Evolutionary conservation across 2,888 invertebrate species (phyloP).

Genomic region (Diachrysia chrysitis): DNA sequence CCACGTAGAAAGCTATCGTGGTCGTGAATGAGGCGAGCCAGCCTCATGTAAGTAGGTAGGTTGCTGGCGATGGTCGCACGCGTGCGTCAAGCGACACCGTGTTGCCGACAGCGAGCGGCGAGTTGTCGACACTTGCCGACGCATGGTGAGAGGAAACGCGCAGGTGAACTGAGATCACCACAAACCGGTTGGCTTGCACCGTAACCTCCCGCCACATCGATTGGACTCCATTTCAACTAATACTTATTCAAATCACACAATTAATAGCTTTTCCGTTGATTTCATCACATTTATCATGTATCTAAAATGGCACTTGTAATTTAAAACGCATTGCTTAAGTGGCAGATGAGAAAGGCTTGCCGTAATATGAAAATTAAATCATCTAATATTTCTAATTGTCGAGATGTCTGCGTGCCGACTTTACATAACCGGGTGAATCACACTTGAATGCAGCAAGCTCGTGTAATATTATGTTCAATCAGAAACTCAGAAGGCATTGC

Average conservation of each 20-base stretch:
- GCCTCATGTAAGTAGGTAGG: conserved; percentile 60
- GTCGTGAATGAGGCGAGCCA: conserved; percentile 76
- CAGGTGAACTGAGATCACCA: conserved; percentile 76
- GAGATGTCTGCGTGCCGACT: conserved; percentile 9
- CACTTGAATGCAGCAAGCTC: conserved; percentile 29
- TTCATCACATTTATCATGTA: conserved; percentile 38
- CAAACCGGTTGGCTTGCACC: conserved; percentile 79
- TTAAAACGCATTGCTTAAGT: conserved; percentile 23
- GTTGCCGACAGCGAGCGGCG: conserved; percentile 31
- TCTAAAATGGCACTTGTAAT: conserved; percentile 15
- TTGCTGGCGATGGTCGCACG: conserved; percentile 23
- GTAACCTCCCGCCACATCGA: conserved; percentile 64
- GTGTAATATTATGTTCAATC: conserved; percentile 6
- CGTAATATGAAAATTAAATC: conserved; percentile 17
- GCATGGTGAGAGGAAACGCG: conserved; percentile 58
- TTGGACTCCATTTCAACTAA: conserved; percentile 57
- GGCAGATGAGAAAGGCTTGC: conserved; percentile 15
- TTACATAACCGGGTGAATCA: conserved; percentile 40
- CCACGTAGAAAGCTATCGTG: conserved; percentile 80
- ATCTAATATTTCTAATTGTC: conserved; percentile 11
- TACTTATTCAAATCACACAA: conserved; percentile 56
- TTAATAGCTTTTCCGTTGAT: conserved; percentile 46
- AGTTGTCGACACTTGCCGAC: conserved; percentile 35
- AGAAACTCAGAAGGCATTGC: background rate
- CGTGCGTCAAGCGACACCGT: conserved; percentile 36